A percentile compares a stretch with the other conserved stretches of the same genome.
phyloP scores from a whole-genome alignment of 2,113 vertebrate genomes.

The Hypocryptadius cinnamomeus region DNA sequence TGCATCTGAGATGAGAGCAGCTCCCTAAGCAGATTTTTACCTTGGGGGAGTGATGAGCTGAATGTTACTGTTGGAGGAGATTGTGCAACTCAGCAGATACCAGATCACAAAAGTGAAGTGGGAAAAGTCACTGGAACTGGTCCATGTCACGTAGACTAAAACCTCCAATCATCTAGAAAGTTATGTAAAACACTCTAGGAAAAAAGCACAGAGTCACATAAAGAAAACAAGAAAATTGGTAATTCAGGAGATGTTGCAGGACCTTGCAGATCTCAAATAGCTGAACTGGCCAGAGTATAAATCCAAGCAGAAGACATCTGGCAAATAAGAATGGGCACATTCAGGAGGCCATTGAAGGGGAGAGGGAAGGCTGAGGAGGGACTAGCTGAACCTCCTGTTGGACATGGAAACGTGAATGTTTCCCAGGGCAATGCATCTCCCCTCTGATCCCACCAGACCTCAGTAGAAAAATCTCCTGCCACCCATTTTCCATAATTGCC shows the following conservation, averaged over 20 bases:
- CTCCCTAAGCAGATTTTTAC: slow-evolving; percentile 25
- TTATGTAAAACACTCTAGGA: neutral
- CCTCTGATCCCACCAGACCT: neutral
- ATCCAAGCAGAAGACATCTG: neutral
- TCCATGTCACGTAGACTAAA: neutral
- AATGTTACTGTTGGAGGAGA: neutral
- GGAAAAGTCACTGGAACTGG: neutral
- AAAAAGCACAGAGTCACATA: neutral
- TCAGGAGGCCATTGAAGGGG: neutral
- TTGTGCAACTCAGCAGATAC: neutral
- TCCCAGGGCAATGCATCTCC: neutral
- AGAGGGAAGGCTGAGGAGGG: neutral
- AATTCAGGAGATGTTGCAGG: neutral
- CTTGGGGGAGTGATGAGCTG: neutral
- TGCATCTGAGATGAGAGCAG: neutral
- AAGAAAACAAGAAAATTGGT: neutral
- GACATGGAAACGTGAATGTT: neutral
- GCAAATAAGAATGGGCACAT: neutral
- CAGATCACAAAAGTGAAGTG: neutral
- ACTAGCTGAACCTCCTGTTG: neutral
- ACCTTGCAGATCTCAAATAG: neutral
- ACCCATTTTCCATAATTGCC: neutral
- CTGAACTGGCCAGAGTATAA: neutral
- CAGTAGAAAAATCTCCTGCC: neutral
- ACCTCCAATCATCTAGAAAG: neutral